Evolutionary conservation across 2,888 invertebrate species (phyloP), one percentile per base, ranked within the genome.

Genomic region (Odontothrips loti): DNA sequence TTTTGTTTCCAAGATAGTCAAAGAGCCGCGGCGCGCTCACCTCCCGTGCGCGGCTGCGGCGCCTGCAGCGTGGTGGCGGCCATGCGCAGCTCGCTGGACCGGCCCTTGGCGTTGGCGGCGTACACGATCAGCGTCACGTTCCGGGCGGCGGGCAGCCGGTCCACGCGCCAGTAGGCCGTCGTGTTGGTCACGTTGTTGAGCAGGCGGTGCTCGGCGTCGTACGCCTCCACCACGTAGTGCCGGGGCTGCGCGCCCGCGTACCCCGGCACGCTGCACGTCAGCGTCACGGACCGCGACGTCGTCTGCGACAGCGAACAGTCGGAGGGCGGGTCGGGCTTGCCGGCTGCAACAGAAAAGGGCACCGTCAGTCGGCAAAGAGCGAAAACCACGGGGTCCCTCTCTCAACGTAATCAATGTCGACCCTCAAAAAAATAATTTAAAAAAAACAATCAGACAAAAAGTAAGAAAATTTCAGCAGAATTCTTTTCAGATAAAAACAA

Each of bases 301-400:
- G 27, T 12, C 23, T 75, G 23, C 27, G 27, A 27, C 27, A 75
- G 23, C 68, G 68, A 27, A 27, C 68, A 75, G 68, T 75, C 27
- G 27, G 68, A 75, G 27, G 68, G 68, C 68, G 68, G 23, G 68
- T 75, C 68, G 8, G 68, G 68, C 68, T 75, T 75, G 68, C 68
- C 68, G 23, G 27, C 68, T 75, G 68, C 68, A 23, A 58, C 58
- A 58, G 12, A 27, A 75, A 11, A 75, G 58, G 58, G 3, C 34
- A 43, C 4, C 3, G 51, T 20, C 17, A 58, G 58, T 20, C 58
- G 58, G 15, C 20, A 15, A 11, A 58, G 20, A 20, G 58, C 6
- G 58, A 58, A 17, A 15, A 58, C 51, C 17, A 15, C 51, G 51
- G 51, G 1, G 51, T 51, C 15, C 51, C 51, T 11, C 15, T 17